phyloP scores from a whole-genome alignment of 2,113 vertebrate species.

The rabbit (Oryctolagus cuniculus) region DNA sequence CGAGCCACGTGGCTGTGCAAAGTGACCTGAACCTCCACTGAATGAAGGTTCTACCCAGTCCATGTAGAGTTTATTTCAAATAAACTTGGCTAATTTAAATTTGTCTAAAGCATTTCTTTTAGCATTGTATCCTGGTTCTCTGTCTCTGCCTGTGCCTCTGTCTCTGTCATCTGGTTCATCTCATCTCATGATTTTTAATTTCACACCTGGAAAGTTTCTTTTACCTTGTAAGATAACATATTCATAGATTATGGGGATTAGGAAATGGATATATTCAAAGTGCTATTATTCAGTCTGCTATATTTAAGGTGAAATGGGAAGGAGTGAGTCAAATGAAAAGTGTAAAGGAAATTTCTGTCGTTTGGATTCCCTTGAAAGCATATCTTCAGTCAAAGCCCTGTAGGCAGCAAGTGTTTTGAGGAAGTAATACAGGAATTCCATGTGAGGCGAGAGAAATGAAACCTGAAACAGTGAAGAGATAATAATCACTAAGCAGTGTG shows the following conservation, averaged over 20 bases:
- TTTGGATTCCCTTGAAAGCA: not conserved
- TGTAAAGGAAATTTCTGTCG: not conserved
- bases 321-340: not conserved
- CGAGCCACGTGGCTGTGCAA: not conserved
- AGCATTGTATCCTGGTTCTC: not conserved
- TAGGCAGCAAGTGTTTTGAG: not conserved
- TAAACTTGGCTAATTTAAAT: not conserved
- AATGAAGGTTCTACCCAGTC: too few species aligned
- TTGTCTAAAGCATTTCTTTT: not conserved
- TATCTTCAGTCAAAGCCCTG: not conserved
- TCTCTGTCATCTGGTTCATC: not conserved
- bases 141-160: too few species aligned
- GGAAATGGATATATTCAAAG: not conserved
- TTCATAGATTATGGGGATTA: not conserved
- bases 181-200: not conserved
- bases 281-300: not conserved
- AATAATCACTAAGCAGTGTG: not conserved
- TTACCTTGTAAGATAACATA: not conserved
- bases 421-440: not conserved
- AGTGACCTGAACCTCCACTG: not conserved
- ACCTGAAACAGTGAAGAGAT: not conserved
- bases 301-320: not conserved
- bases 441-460: not conserved
- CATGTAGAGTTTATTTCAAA: not conserved
- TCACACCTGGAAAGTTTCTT: not conserved